These are phyloP conservation scores for Nyctereutes procyonoides DNA, from an alignment of 2,113 vertebrate genomes.

Conservation along the genomic window DNA sequence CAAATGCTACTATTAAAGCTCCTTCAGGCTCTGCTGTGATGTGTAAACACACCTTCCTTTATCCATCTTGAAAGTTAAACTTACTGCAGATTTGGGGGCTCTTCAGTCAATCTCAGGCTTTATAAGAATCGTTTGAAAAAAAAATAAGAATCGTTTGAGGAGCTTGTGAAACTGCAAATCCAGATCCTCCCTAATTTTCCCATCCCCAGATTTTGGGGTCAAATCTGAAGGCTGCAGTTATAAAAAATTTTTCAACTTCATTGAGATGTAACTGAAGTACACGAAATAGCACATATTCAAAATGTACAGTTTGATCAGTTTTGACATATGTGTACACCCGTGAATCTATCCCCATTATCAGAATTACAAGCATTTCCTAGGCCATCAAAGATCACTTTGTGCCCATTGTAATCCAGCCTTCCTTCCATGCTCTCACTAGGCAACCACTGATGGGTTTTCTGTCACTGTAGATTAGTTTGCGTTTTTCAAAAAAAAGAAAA, in stretches of 20 bases:
- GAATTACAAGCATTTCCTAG: not conserved
- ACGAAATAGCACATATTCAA: not conserved
- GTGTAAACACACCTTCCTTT: too few relatives aligned
- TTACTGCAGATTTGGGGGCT: not conserved
- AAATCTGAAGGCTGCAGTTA: not conserved
- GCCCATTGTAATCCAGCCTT: not conserved
- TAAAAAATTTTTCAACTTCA: not conserved
- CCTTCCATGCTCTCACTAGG: not conserved
- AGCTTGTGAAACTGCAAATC: not conserved
- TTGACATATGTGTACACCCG: not conserved
- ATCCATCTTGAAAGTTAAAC: not conserved
- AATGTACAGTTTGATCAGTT: not conserved
- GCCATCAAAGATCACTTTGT: not conserved
- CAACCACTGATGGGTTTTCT: not conserved
- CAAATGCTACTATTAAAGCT: not conserved
- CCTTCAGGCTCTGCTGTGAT: not conserved
- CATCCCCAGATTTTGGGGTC: not conserved
- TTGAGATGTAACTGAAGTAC: not conserved
- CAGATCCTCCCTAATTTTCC: not conserved
- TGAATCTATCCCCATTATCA: not conserved
- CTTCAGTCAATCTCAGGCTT: not conserved
- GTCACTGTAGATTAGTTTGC: not conserved
- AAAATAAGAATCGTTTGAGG: not conserved
- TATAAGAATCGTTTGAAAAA: not conserved
- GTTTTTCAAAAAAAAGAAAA: not conserved